A percentile compares a stretch with the other conserved stretches of the same genome.
Conservation (phyloP, 2,888 invertebrate genomes). For the Idaea aversata region DNA sequence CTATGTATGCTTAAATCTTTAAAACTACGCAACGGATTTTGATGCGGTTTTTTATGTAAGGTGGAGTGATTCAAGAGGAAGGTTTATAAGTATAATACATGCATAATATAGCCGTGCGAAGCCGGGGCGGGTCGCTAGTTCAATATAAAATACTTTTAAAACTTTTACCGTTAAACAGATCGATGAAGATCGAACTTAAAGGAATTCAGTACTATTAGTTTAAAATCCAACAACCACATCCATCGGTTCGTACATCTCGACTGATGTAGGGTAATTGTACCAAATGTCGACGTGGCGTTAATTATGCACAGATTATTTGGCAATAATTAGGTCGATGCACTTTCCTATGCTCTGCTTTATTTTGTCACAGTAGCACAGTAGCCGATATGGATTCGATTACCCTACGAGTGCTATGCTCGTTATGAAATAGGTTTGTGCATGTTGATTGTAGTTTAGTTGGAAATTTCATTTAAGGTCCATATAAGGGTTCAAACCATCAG, state of each 20-base stretch:
- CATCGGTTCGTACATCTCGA: neutral
- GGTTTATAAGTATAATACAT: too few species aligned
- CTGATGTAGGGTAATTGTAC: neutral
- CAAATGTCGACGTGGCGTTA: neutral
- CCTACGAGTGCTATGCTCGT: neutral
- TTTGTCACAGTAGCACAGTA: neutral
- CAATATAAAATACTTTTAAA: too few species aligned
- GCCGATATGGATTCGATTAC: neutral
- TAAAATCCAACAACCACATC: neutral
- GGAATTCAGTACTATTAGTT: too few species aligned
- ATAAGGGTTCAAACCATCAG: too few species aligned
- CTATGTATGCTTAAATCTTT: too few species aligned
- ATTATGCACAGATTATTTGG: constrained; percentile 6
- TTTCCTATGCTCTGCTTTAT: neutral
- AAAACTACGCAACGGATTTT: too few species aligned
- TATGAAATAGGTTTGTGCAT: neutral
- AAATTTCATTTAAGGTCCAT: neutral
- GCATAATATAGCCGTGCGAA: too few species aligned
- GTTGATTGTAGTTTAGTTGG: neutral
- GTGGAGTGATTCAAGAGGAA: too few species aligned
- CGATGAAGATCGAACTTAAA: too few species aligned
- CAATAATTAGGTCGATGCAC: constrained; percentile 6
- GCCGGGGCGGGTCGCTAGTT: too few species aligned
- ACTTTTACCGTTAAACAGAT: too few species aligned
- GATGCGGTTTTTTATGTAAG: too few species aligned